A percentile compares a stretch with the other conserved stretches of the same genome.
Evolutionary conservation across 2,888 invertebrate genomes (phyloP).

Genomic region (Plagodis dolabraria): DNA sequence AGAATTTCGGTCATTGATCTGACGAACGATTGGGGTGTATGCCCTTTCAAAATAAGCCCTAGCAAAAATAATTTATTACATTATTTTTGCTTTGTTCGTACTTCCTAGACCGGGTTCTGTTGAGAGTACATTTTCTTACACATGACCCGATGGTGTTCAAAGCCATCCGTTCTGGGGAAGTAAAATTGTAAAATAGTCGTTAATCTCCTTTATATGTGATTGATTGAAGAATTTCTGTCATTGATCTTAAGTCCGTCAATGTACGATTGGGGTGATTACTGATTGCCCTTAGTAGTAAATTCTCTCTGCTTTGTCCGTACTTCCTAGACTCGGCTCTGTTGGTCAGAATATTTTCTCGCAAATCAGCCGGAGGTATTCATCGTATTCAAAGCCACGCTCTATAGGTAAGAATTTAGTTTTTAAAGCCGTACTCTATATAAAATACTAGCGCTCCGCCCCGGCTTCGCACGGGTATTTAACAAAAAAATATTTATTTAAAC

Average conservation of each 20-base stretch:
- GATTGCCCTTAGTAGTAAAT: too few species aligned
- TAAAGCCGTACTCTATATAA: too few species aligned
- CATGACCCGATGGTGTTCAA: slow-evolving; percentile 3
- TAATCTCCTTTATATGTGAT: background rate
- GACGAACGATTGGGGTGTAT: too few species aligned
- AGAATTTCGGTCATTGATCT: background rate
- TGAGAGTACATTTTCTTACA: slow-evolving; percentile 36
- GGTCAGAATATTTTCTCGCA: slow-evolving; percentile 23
- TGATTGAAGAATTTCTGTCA: background rate
- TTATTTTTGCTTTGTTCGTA: slow-evolving; percentile 40
- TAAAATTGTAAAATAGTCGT: too few species aligned
- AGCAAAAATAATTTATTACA: too few species aligned
- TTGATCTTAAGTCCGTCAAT: background rate
- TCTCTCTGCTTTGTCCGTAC: slow-evolving; percentile 41
- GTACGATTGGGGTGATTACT: too few species aligned
- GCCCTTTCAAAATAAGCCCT: too few species aligned
- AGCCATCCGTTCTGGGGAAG: slow-evolving; percentile 1
- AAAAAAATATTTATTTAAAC: too few species aligned
- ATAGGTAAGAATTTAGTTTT: slow-evolving; percentile 1
- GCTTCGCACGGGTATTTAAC: too few species aligned
- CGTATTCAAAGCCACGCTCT: background rate
- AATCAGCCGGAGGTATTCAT: slow-evolving; percentile 1
- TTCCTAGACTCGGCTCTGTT: slow-evolving; percentile 59
- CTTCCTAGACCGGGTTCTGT: slow-evolving; percentile 56
- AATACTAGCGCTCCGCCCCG: too few species aligned